phyloP scores from a whole-genome alignment of 2,113 vertebrate genomes.

The Daubentonia madagascariensis region DNA sequence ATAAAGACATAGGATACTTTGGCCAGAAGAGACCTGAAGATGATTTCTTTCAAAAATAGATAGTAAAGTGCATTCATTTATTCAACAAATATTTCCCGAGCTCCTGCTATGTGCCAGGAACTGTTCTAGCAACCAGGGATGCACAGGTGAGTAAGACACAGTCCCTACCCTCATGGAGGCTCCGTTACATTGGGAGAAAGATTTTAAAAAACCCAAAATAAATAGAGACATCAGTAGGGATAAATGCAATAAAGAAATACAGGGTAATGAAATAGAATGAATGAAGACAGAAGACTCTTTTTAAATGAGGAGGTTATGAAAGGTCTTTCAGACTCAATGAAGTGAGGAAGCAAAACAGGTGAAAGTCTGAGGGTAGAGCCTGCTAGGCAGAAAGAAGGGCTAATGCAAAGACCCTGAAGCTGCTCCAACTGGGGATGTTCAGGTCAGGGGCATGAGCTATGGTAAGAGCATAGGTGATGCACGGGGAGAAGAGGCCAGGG shows the following conservation, averaged over 20 bases:
- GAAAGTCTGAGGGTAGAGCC: not conserved
- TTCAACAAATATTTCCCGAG: not conserved
- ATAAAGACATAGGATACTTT: not conserved
- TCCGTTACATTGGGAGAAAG: not conserved
- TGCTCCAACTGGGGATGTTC: not conserved
- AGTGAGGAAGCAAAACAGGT: not conserved
- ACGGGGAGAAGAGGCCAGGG: not conserved
- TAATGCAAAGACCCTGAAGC: not conserved
- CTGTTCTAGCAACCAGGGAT: not conserved
- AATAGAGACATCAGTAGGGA: not conserved
- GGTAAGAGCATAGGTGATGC: not conserved
- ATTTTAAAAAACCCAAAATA: not conserved
- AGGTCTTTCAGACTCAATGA: not conserved
- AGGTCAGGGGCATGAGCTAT: rapidly evolving
- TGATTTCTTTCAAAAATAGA: not conserved
- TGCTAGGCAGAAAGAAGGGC: not conserved
- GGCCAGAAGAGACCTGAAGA: not conserved
- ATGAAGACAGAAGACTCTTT: not conserved
- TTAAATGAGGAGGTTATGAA: not conserved
- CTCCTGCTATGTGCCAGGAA: not conserved
- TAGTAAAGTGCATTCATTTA: not conserved
- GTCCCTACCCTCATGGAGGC: not conserved
- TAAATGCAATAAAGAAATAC: not conserved
- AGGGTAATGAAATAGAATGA: not conserved
- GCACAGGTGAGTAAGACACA: not conserved